Evolutionary conservation across 2,797 vertebrate genomes (phyloP), one percentile per base, ranked within the genome.

Genomic region (Takifugu ocellatus): DNA sequence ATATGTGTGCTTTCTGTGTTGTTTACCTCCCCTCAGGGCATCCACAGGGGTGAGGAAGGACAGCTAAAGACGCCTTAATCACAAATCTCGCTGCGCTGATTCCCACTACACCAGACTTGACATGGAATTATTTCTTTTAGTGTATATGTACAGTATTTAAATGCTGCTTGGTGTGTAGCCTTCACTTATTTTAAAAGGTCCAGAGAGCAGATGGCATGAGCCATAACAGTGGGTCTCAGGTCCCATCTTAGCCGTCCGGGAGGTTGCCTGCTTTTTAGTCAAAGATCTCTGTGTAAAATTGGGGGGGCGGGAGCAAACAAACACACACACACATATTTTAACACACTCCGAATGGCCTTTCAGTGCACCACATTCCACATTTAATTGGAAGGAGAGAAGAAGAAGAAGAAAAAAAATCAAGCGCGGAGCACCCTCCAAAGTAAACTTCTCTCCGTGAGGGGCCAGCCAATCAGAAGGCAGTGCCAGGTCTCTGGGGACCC

Each of bases 311-410:
- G 82, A 61, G 77, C 72, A 78, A 74, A 83, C 76, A 82, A 56
- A 75, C 72, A 60, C 51, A 71, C 59, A 58, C 64, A 57, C 42
- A 26, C 27, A 47, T 61, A 61, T 50, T 64, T 68, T 72, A 73
- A 81, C 79, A 72, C 82, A 79, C 75, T 78, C 77, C 77, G 81
- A 85, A 83, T 85, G 86, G 84, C 80, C 84, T 90, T 90, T 71
- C 42, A 87, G 85, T 71, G 65, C 49, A 60, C 79, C 55, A 79
- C 87, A 88, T 89, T 90, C 86, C 88, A 88, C 78, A 83, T 84
- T 89, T 90, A 89, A 89, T 88, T 88, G 86, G 78, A 85, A 84
- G 73, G 52, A 52, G 77, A 46, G 17, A 46, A 46, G 17, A 46
- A 44, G n/a, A 45, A 46, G 64, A 70, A 84, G 7, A 46, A 46